These are phyloP conservation scores for Ricordea florida DNA, from an alignment of 92 coral and sea anemone species.

Conservation along the genomic window DNA sequence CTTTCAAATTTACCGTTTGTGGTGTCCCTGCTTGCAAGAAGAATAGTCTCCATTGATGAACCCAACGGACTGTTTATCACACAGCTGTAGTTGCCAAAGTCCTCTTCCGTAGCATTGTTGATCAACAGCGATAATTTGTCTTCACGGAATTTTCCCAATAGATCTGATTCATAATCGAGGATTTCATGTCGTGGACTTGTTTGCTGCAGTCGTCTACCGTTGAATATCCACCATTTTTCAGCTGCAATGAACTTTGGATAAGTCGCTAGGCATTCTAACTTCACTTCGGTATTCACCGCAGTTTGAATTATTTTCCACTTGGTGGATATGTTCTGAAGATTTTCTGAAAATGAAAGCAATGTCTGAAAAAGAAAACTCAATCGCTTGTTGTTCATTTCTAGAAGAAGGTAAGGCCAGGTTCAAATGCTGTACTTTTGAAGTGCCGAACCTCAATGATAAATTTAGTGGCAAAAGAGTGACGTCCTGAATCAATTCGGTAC, in stretches of 20 bases:
- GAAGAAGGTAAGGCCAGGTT: no score
- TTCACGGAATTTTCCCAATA: background rate
- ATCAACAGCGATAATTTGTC: background rate
- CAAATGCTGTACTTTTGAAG: no score
- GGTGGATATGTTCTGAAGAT: slow-evolving; percentile 23
- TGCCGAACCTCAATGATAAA: no score
- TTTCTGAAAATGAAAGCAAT: background rate
- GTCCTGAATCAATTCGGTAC: no score
- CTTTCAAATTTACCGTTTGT: background rate
- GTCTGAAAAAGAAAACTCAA: no score
- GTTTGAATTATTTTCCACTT: background rate
- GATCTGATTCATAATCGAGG: background rate
- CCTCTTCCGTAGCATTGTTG: slow-evolving; percentile 1
- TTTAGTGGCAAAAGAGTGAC: no score
- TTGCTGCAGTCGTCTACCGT: background rate
- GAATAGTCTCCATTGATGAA: background rate
- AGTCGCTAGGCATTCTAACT: slow-evolving; percentile 1
- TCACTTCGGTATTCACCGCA: background rate
- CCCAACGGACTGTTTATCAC: slow-evolving; percentile 5
- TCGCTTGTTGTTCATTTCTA: no score
- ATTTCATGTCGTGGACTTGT: slow-evolving; percentile 3
- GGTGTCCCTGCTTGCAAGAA: background rate
- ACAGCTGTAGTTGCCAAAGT: slow-evolving; percentile 39
- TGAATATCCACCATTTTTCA: slow-evolving; percentile 1
- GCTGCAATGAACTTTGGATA: background rate